Evolutionary conservation across 1,140 invertebrate genomes (phyloP), one percentile per base, ranked within the genome.

Genomic region (Solenopsis fugax): DNA sequence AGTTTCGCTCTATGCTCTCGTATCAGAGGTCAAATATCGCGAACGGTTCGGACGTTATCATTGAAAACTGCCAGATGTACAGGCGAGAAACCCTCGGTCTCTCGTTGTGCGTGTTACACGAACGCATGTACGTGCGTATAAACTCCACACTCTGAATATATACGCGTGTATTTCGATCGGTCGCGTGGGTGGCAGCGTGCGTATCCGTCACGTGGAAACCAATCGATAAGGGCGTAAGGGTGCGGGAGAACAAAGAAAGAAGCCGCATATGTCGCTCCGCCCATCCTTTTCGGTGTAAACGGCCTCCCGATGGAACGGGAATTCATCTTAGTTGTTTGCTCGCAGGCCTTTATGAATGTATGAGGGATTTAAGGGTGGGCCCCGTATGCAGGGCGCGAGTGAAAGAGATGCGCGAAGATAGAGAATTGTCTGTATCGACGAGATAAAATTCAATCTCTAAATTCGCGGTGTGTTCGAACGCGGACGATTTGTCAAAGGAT

Each of bases 231-330:
- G 48, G 60, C 48, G 48, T 24, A 65, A 85, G 75, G 58, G 82
- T 65, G 56, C 56, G 41, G 48, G 18, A 62, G 82, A 76, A 78
- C 82, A 78, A 78, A 85, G 82, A 78, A 78, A 21, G 73, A 78
- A 85, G 73, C 82, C 82, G 73, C 80, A 84, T 75, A 84, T 84
- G 69, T 84, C 71, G 80, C 80, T 50, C 80, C 80, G 69, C 80
- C 80, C 80, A 84, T 84, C 41, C 67, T 41, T 84, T 84, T 84
- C 80, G 56, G 24, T 60, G 29, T 37, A 73, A 82, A 60, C 69
- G 69, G 45, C 29, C 56, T n/a, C 45, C 80, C 24, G 80, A 62
- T 45, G 24, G 37, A 41, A 81, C 16, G 50, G 21, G 41, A 56
- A 84, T 84, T 60, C 82, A 60, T 85, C 82, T 65, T 85, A 48